phyloP scores from a whole-genome alignment of 2,888 invertebrate species.

The Malthinus seriepunctatus region DNA sequence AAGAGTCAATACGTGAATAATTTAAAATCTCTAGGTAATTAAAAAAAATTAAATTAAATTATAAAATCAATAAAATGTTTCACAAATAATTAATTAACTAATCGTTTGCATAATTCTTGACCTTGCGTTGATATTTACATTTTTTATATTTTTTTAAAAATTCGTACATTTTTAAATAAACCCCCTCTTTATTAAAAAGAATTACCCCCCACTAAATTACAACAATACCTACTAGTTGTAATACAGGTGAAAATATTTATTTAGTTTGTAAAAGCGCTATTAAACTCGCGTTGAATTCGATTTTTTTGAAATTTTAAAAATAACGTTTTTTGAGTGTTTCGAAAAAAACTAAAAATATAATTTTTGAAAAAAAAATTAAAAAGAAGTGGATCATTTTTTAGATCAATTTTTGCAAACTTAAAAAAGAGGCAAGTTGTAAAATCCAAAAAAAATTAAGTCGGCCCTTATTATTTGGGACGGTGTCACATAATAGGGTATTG shows the following conservation, averaged over 20 bases:
- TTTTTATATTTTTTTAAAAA: background rate
- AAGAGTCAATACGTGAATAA: too few relatives aligned
- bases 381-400: too few relatives aligned
- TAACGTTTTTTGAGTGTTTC: background rate
- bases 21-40: too few relatives aligned
- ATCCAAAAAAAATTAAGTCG: background rate
- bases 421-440: background rate
- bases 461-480: background rate
- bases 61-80: too few relatives aligned
- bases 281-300: background rate
- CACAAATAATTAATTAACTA: too few relatives aligned
- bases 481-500: background rate
- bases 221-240: background rate
- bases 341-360: background rate
- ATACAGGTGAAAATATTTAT: constrained; percentile 34
- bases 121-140: too few relatives aligned
- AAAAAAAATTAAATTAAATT: too few relatives aligned
- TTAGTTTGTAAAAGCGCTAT: constrained; percentile 32
- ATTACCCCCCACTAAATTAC: constrained; percentile 1
- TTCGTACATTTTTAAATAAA: background rate
- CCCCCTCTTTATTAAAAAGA: constrained; percentile 3
- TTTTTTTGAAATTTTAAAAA: background rate
- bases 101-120: too few relatives aligned
- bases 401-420: too few relatives aligned
- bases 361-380: too few relatives aligned